These are phyloP conservation scores for Tricholauxania praeusta DNA, from an alignment of 2,888 invertebrate species.

Conservation along the genomic window DNA sequence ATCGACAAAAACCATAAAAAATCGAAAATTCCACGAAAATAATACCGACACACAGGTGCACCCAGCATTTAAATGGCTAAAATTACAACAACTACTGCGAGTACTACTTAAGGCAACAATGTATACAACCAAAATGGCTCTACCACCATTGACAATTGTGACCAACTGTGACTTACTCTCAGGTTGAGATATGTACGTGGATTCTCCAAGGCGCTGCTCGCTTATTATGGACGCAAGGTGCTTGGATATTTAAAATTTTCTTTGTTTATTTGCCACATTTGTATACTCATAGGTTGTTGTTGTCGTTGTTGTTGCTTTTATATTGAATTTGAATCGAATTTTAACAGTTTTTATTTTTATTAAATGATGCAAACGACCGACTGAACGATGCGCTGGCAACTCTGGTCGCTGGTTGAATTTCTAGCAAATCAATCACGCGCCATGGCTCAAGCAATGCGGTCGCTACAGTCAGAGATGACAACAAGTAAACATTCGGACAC, in stretches of 20 bases:
- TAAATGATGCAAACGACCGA: not conserved
- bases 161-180: not conserved
- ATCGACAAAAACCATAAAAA: not conserved
- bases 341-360: constrained; percentile 22
- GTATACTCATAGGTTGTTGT: not conserved
- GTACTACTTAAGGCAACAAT: not conserved
- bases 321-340: constrained; percentile 18
- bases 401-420: constrained; percentile 12
- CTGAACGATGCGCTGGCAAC: too few species aligned
- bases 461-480: not conserved
- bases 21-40: constrained; percentile 29
- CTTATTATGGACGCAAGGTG: constrained; percentile 28
- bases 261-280: constrained; percentile 22
- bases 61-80: not conserved
- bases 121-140: too few species aligned
- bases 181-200: not conserved
- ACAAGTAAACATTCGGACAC: not conserved
- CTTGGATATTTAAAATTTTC: constrained; percentile 14
- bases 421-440: constrained; percentile 32
- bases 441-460: not conserved
- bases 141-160: not conserved
- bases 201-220: not conserved
- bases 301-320: constrained; percentile 17
- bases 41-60: constrained; percentile 27
- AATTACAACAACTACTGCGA: not conserved